Percentiles rank a stretch among this genome's conserved stretches.
These are phyloP conservation scores for Isurus oxyrinchus DNA, from an alignment of 2,113 vertebrate genomes.

Conservation along the genomic window DNA sequence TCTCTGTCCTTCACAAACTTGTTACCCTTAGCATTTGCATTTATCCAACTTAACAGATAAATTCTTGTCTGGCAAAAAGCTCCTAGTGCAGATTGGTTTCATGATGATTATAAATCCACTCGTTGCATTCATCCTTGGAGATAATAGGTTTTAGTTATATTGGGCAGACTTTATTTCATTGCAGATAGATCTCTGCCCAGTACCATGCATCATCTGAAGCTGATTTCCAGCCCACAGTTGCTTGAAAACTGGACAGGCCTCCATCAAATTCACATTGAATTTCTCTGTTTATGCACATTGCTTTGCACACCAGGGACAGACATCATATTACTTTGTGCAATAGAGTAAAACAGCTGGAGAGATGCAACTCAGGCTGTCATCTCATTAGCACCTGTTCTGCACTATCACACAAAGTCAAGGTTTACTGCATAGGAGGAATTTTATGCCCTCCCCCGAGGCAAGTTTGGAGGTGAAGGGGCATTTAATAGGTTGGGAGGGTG, in stretches of 20 bases:
- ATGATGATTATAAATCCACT: not conserved
- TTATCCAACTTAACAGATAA: not conserved
- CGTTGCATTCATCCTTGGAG: not conserved
- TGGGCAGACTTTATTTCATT: not conserved
- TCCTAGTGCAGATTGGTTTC: not conserved
- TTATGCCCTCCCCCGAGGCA: too few relatives aligned
- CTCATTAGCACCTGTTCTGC: too few relatives aligned
- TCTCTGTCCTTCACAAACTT: not conserved
- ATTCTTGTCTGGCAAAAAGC: not conserved
- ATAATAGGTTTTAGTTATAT: not conserved
- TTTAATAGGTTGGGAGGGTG: too few relatives aligned
- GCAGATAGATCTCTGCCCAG: not conserved
- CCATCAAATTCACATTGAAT: not conserved
- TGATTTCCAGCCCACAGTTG: not conserved
- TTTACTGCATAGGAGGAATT: too few relatives aligned
- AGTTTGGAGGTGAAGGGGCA: too few relatives aligned
- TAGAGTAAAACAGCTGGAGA: not conserved
- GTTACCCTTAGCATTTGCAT: not conserved
- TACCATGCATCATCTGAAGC: not conserved
- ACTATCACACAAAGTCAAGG: too few relatives aligned
- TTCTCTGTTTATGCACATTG: not conserved
- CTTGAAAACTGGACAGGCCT: not conserved
- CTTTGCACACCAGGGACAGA: not conserved
- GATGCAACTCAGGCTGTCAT: too few relatives aligned
- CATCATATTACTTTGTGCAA: not conserved